A percentile compares a stretch with the other conserved stretches of the same genome.
These are phyloP conservation scores for Tor tambroides DNA, from an alignment of 2,113 vertebrate genomes.

Conservation along the genomic window DNA sequence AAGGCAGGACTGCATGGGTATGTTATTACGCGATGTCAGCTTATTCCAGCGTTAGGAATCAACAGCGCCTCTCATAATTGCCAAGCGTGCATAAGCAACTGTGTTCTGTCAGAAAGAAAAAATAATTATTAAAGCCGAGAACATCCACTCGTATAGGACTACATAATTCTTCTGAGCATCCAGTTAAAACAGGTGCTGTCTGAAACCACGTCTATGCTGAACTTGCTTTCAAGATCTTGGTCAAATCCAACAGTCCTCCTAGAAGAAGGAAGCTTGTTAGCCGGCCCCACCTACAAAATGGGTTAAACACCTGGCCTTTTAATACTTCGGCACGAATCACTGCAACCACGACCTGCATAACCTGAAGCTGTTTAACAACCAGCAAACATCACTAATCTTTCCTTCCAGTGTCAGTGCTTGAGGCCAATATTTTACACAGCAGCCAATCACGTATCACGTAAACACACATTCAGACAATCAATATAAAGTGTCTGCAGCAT, in stretches of 20 bases:
- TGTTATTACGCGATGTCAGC: no score
- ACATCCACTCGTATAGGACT: not conserved
- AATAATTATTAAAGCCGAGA: constrained; percentile 26
- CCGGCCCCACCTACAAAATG: no score
- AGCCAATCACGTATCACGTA: not conserved
- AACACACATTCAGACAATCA: not conserved
- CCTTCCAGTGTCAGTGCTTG: not conserved
- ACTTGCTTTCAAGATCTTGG: not conserved
- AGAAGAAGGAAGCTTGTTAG: no score
- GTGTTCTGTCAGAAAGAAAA: constrained; percentile 14
- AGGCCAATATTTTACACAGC: not conserved
- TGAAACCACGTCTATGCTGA: not conserved
- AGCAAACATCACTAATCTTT: constrained; percentile 2
- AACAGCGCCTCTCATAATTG: constrained; percentile 32
- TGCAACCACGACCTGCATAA: constrained; percentile 32
- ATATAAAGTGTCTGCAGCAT: not conserved
- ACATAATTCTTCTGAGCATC: not conserved
- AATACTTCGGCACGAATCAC: constrained; percentile 33
- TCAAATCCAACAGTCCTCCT: not conserved
- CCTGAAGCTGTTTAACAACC: constrained; percentile 33
- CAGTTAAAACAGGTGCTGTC: not conserved
- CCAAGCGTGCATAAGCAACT: not conserved
- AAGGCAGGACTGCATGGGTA: constrained; percentile 19
- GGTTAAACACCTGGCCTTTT: constrained; percentile 37
- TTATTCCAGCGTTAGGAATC: not conserved